phyloP scores from a whole-genome alignment of 2,113 vertebrate species.

The Rhodinocichla rosea region DNA sequence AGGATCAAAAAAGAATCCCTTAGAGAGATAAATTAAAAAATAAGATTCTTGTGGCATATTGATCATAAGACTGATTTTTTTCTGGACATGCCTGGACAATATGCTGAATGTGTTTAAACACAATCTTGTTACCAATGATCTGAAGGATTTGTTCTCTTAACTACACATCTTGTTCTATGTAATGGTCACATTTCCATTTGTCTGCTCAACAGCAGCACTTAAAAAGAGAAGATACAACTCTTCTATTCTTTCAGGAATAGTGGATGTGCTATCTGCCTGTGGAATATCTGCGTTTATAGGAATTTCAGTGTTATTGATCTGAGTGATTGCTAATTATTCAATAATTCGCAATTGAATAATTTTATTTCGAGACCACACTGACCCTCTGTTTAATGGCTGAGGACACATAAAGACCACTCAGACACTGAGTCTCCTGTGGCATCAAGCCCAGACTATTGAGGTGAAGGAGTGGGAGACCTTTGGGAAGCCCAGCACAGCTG shows the following conservation, averaged over 20 bases:
- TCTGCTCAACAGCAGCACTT: not conserved
- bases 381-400: not conserved
- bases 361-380: not conserved
- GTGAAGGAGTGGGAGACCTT: not conserved
- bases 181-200: not conserved
- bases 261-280: rapidly evolving
- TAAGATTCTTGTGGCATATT: not conserved
- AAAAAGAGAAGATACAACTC: not conserved
- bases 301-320: not conserved
- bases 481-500: not conserved
- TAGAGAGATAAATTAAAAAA: not conserved
- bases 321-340: not conserved
- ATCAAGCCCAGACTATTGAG: not conserved
- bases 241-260: not conserved
- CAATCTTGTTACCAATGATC: not conserved
- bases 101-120: not conserved
- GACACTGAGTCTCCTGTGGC: not conserved
- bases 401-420: not conserved
- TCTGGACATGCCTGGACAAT: not conserved
- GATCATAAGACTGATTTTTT: constrained; percentile 39
- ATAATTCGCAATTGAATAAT: not conserved
- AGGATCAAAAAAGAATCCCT: constrained; percentile 4
- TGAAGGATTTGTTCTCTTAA: not conserved
- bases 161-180: not conserved
- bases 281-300: not conserved